Evolutionary conservation across 2,113 vertebrate genomes (phyloP).

Genomic region (Elgaria multicarinata): DNA sequence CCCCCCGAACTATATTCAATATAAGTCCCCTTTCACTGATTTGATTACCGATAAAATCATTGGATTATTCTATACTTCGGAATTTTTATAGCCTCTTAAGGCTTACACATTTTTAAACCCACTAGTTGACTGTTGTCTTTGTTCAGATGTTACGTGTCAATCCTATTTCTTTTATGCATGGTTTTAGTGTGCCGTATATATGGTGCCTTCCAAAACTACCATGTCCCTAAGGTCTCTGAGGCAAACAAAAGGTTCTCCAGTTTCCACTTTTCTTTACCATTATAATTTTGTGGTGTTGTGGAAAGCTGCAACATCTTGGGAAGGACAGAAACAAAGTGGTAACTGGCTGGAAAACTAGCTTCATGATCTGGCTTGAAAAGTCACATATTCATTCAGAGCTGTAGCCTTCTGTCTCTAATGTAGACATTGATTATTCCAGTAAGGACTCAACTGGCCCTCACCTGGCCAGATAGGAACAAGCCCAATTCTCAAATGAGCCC

Average conservation of each 20-base stretch:
- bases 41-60: constrained; percentile 20
- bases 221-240: background rate
- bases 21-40: background rate
- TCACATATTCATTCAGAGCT: background rate
- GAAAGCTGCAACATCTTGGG: background rate
- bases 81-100: constrained; percentile 22
- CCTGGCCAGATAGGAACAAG: background rate
- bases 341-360: background rate
- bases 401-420: background rate
- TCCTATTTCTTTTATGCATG: background rate
- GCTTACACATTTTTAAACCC: background rate
- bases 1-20: background rate
- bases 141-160: background rate
- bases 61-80: background rate
- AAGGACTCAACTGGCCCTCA: background rate
- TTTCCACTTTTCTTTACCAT: too few species aligned
- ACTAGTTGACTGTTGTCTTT: constrained; percentile 23
- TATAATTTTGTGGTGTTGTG: background rate
- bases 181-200: background rate
- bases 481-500: background rate
- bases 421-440: background rate
- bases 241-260: background rate
- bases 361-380: background rate
- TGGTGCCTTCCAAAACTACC: background rate
- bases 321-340: background rate